These are phyloP conservation scores for Acrocyrtus sp. DNA, from an alignment of 2,888 invertebrate species.

Conservation along the genomic window DNA sequence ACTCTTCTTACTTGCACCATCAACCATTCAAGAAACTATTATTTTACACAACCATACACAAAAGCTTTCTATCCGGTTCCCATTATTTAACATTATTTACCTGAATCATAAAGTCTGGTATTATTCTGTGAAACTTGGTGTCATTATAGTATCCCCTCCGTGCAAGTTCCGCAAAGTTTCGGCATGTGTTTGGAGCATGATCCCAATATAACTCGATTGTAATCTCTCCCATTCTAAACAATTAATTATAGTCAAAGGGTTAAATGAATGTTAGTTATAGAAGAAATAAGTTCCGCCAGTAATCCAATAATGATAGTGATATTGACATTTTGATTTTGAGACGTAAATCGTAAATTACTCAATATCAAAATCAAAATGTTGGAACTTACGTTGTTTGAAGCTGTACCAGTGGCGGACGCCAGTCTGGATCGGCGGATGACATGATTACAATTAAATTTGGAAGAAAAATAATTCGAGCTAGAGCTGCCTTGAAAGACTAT, in stretches of 20 bases:
- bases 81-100: slow-evolving; percentile 66
- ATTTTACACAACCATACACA: too few species aligned
- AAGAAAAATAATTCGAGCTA: too few species aligned
- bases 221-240: slow-evolving; percentile 89
- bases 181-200: slow-evolving; percentile 96
- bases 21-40: neutral
- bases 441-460: neutral
- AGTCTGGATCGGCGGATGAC: slow-evolving; percentile 83
- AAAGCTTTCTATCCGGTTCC: neutral
- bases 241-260: slow-evolving; percentile 35
- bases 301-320: neutral
- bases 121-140: slow-evolving; percentile 95
- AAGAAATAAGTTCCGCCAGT: neutral
- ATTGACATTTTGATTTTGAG: neutral
- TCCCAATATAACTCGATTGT: slow-evolving; percentile 97
- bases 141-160: slow-evolving; percentile 95
- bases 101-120: slow-evolving; percentile 93
- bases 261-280: too few species aligned
- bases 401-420: slow-evolving; percentile 86
- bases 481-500: too few species aligned
- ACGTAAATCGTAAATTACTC: neutral
- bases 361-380: too few species aligned
- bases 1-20: too few species aligned
- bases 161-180: slow-evolving; percentile 95
- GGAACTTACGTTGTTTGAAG: slow-evolving; percentile 83